These are phyloP conservation scores for Cotesia chilonis DNA, from an alignment of 1,140 invertebrate genomes.

Conservation along the genomic window DNA sequence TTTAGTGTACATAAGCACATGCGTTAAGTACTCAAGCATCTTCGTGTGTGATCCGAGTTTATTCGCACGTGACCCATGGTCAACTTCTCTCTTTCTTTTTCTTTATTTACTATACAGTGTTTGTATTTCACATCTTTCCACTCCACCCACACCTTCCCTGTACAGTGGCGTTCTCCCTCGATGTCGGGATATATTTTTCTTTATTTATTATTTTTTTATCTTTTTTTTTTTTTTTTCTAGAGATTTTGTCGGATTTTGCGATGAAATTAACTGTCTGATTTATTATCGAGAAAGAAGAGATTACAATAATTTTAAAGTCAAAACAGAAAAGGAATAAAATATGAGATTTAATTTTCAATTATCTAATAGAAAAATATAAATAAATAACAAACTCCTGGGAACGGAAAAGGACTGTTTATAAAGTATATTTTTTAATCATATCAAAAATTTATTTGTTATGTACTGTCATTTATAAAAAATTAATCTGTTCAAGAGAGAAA, in stretches of 20 bases:
- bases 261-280: constrained; percentile 51
- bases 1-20: constrained; percentile 18
- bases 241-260: constrained; percentile 39
- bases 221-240: not conserved
- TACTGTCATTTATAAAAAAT: too few species aligned
- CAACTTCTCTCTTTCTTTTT: constrained; percentile 28
- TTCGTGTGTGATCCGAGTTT: constrained; percentile 38
- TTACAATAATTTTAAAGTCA: not conserved
- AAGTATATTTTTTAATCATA: too few species aligned
- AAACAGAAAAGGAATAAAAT: not conserved
- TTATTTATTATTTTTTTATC: constrained; percentile 27
- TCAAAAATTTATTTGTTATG: too few species aligned
- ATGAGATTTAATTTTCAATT: not conserved
- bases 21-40: constrained; percentile 29
- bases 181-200: constrained; percentile 6
- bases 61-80: constrained; percentile 33
- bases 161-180: constrained; percentile 33
- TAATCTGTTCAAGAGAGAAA: too few species aligned
- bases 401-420: too few species aligned
- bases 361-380: too few species aligned
- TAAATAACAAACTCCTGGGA: too few species aligned
- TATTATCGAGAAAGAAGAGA: constrained; percentile 40
- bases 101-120: constrained; percentile 46
- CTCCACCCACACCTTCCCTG: constrained; percentile 49
- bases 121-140: constrained; percentile 61